Base-by-base conservation (phyloP, 2,113 vertebrate genomes). In the Paradoxurus hermaphroditus region DNA sequence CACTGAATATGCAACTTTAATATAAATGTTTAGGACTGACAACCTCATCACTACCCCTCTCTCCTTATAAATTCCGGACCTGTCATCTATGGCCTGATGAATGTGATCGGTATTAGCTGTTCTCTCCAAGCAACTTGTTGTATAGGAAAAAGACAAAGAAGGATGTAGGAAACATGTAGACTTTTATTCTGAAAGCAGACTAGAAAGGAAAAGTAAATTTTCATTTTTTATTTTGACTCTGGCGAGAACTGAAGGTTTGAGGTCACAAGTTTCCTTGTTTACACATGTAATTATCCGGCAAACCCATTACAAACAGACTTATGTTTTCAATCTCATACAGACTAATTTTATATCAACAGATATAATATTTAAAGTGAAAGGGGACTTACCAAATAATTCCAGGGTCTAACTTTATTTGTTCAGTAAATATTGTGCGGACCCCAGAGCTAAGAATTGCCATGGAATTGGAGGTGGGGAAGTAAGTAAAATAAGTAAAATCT, bases 361-460 rank as follows among this genome's bases (percentile, higher is more conserved):
- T 81, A 86, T 19, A 73, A 63, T 88, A 84, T 92, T 73, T 92
- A 85, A 96, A 90, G n/a, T 18, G 84, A 89, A 92, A 83, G 4
- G 21, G 12, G 39, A 92, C 81, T 72, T 56, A n/a, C 14, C 27
- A 94, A 85, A 41, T 34, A 41, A 79, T 81, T 3, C 11, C 9
- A 70, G 11, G 18, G 5, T 72, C 23, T 78, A 86, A 68, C 16
- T 87, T 68, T 68, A 65, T 72, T 89, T 90, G 41, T 46, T 84
- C 7, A 65, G 12, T 79, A 83, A 92, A 72, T 86, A 70, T n/a
- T 93, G 8, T 67, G 19, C 67, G 73, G 13, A 34, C 78, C 25
- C 7, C 83, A 90, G 0, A 53, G 46, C 15, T 53, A 63, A 87
- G 29, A 36, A 46, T 23, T 53, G 16, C 56, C 46, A 4, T 73